Base-by-base conservation (phyloP, 2,113 vertebrate genomes). In the Oxygymnocypris stewartii region DNA sequence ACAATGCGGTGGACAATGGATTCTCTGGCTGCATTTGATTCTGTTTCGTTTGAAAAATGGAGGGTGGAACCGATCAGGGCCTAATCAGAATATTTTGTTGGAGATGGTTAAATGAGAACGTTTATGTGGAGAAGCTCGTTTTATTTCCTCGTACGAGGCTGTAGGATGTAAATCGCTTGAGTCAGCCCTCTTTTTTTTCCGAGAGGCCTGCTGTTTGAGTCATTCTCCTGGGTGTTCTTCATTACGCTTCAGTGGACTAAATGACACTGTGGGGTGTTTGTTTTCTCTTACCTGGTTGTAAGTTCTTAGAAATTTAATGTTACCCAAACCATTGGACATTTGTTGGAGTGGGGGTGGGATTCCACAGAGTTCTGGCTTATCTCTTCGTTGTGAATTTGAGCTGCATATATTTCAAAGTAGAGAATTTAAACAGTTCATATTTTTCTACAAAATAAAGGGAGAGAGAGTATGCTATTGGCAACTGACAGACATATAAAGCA, bases 401-500 rank as follows among this genome's bases (percentile, higher is more conserved):
- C 91, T 91, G 74, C 86, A 86, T 89, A 86, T 44, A 63, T 88
- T 90, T 91, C 79, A 73, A 82, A 90, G 90, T 90, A 85, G 79
- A 88, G 82, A 82, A 88, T 88, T 84, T 61, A 88, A 79, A 85
- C 86, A 86, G 88, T 87, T 88, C 87, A 87, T 88, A 88, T 87
- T 90, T 86, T 86, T 90, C 83, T 90, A 88, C 78, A 85, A 65
- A 86, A 79, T 49, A 82, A 69, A 75, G 42, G 67, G 54, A 59
- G 75, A 73, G n/a, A 49, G 37, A 49, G 31, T 83, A 85, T 73
- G 71, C 88, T 91, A 84, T 85, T 16, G 87, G 90, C 88, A 88
- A 92, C 91, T 91, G 93, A 92, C 92, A 89, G 89, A 91, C 91
- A 92, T 91, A 49, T 90, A 92, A 95, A 95, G 94, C 94, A 95